Conservation (phyloP, 2,113 vertebrate genomes). For the Festucalex cinctus region DNA sequence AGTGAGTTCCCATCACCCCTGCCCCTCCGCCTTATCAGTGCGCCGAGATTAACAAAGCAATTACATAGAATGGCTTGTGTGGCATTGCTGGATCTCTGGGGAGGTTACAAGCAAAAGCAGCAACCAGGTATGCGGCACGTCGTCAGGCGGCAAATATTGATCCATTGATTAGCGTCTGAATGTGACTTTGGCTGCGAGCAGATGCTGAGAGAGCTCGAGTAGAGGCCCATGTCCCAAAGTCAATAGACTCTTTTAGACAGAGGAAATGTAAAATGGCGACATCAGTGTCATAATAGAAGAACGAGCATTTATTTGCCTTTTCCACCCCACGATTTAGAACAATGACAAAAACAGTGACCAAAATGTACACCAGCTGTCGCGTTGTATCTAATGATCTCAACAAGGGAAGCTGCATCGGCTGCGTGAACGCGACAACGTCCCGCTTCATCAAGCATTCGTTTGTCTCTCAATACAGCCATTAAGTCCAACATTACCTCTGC, state of each 20-base stretch:
- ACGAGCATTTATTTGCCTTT: neutral
- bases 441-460: neutral
- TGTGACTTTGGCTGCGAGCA: slow-evolving; percentile 62
- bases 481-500: too few species aligned
- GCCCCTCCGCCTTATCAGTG: neutral
- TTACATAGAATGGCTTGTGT: neutral
- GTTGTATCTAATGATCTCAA: too few species aligned
- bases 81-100: slow-evolving; percentile 26
- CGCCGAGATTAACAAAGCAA: neutral
- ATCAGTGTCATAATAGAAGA: neutral
- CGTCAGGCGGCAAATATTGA: slow-evolving; percentile 60
- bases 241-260: too few species aligned
- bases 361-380: too few species aligned
- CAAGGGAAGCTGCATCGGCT: too few species aligned
- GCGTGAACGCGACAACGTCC: too few species aligned
- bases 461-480: neutral
- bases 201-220: slow-evolving; percentile 36
- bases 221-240: too few species aligned
- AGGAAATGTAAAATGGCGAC: neutral
- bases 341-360: too few species aligned
- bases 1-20: slow-evolving; percentile 16
- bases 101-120: slow-evolving; percentile 39
- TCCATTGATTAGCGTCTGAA: slow-evolving; percentile 64
- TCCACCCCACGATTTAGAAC: too few species aligned
- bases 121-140: slow-evolving; percentile 37